phyloP scores from a whole-genome alignment of 2,113 vertebrate species.

The Megaptera novaeangliae region DNA sequence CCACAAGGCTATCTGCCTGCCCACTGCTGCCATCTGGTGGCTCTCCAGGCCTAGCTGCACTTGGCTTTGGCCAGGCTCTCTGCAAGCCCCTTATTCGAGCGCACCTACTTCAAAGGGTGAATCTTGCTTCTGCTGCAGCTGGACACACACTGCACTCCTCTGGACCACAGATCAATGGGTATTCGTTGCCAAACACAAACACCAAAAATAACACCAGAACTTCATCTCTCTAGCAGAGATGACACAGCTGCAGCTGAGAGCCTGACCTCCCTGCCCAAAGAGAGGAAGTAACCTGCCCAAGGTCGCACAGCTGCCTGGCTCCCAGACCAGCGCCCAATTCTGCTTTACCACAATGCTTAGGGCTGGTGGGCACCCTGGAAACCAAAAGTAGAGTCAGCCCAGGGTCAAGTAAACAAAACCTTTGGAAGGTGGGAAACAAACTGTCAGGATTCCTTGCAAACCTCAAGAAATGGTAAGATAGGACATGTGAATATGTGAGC shows the following conservation, averaged over 20 bases:
- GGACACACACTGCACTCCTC: neutral
- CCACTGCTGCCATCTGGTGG: constrained; percentile 72
- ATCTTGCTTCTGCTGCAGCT: neutral
- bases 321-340: neutral
- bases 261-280: neutral
- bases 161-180: constrained; percentile 29
- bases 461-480: neutral
- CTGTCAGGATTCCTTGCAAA: neutral
- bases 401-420: neutral
- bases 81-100: neutral
- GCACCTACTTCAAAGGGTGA: neutral
- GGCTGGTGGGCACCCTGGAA: neutral
- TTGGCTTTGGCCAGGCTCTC: neutral
- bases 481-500: neutral
- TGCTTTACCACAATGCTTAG: neutral
- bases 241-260: neutral
- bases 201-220: neutral
- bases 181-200: constrained; percentile 7
- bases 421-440: neutral
- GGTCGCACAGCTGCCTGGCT: constrained; percentile 19
- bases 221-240: constrained; percentile 20
- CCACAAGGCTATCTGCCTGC: neutral
- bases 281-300: neutral
- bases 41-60: neutral
- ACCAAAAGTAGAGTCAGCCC: neutral